Evolutionary conservation across 2,113 vertebrate genomes (phyloP), one percentile per base, ranked within the genome.

Genomic region (Sinocyclocheilus anophthalmus): DNA sequence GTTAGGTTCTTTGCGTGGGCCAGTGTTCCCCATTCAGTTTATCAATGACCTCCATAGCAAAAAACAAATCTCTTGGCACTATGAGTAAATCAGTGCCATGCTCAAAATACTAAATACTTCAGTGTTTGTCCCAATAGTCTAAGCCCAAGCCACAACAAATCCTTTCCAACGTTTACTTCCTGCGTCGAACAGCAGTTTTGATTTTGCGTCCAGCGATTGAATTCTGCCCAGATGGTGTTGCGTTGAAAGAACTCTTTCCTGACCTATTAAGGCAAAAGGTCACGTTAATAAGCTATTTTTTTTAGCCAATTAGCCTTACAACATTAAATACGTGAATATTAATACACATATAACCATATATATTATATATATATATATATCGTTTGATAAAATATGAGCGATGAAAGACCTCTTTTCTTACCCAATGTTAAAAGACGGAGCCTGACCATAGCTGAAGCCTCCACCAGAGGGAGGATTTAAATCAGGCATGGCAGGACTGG

Each of bases 111-210:
- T 90, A 81, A 92, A 88, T 93, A 92, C 90, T 89, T 92, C 93
- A 94, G 92, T 87, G 86, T 87, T 65, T 91, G 87, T 87, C 88
- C 85, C 79, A n/a, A 72, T 22, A 65, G 67, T 59, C 61, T 69
- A 50, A 0, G n/a, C 45, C 22, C 30, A 39, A 67, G 39, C 39
- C 59, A 30, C 42, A 67, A 30, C 9, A 26, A 24, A 26, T 24
- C 61, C 8, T 3, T 50, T 45, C 65, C 57, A 67, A 84, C 80
- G 39, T 89, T 87, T 97, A 99, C 94, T 99, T 99, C 89, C 92
- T 96, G 92, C 98, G 97, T 87, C 98, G 96, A 92, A 99, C 93
- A 20, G 98, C 98, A 80, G 95, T 97, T 95, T 98, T 99, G 94
- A 99, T 99, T 95, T 96, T 99, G 88, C 98, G 97, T 70, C 95